Base-by-base conservation (phyloP, 2,888 invertebrate genomes). In the Caenorhabditis imperialis region DNA sequence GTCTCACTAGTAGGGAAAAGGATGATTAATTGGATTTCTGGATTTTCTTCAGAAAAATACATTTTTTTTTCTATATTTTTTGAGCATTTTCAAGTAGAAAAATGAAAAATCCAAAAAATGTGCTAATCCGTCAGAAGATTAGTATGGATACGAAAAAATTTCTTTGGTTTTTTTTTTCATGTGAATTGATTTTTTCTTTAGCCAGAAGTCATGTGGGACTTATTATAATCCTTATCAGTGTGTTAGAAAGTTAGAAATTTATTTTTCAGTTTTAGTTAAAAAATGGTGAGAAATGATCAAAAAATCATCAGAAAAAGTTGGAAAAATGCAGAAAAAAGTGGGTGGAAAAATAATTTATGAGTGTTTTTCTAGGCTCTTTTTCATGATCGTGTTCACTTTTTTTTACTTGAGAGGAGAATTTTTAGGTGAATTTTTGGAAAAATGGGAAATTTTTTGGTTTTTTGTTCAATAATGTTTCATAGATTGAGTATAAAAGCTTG, bases 231-330 rank as follows among this genome's bases (percentile, higher is more conserved):
- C 16, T 20, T 44, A 20, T 12, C 38, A 12, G n/a, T 40, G 40
- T 40, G n/a, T n/a, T n/a, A n/a, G n/a, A n/a, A n/a, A n/a, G n/a
- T n/a, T n/a, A n/a, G n/a, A n/a, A n/a, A n/a, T n/a, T n/a, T n/a
- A n/a, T n/a, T n/a, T n/a, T n/a, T n/a, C n/a, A n/a, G n/a, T n/a
- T n/a, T n/a, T n/a, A n/a, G n/a, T n/a, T n/a, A n/a, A n/a, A n/a
- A n/a, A 54, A 22, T 54, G 40, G 27, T 54, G 54, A 51, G 51
- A 51, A 51, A 6, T 25, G 40, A 54, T 54, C 7, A 30, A 30
- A n/a, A n/a, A n/a, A n/a, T n/a, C n/a, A 48, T 8, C 18, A 33
- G 18, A 3, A 27, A n/a, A 47, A 47, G 30, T 45, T 45, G n/a
- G 14, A 23, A 45, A 14, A 5, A 18, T 10, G 47, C 27, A 10